Evolutionary conservation across 2,888 invertebrate species (phyloP), one percentile per base, ranked within the genome.

Genomic region (Thecocarcelia acutangulata): DNA sequence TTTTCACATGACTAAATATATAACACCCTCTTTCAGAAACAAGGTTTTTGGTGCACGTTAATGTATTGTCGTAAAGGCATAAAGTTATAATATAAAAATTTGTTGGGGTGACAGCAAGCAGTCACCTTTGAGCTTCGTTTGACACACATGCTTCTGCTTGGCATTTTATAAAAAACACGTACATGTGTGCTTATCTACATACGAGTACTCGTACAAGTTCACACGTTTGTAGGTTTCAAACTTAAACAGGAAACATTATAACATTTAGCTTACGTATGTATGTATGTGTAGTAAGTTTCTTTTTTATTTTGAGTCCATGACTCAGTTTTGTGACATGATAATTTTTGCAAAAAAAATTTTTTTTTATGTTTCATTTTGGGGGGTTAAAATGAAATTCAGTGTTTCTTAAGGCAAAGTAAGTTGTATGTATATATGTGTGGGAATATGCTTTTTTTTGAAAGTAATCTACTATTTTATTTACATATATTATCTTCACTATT

Each of bases 101-200:
- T 42, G 24, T 42, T 68, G 19, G 69, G 68, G 78, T 79, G 72
- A 75, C 70, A 68, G 17, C 0, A 19, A 70, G 64, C 77, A 81
- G 64, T 78, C 78, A 82, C 82, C 82, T 82, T 78, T 82, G 82
- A 75, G 82, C 82, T 75, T 75, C 66, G 74, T 75, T 82, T 82
- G 78, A 78, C 82, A 81, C 73, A 70, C 44, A 33, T 33, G 33
- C 33, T 33, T 33, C 33, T 33, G 33, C 33, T 6, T 8, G 9
- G 33, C 9, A 33, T 33, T 33, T 33, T 9, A 33, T 6, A 33
- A 33, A 33, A 8, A 28, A 28, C 28, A 28, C 28, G 28, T 6
- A 28, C 28, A n/a, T n/a, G n/a, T n/a, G n/a, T n/a, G n/a, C n/a
- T n/a, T n/a, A n/a, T n/a, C 28, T 28, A 28, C 28, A 28, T 28